Base-by-base conservation (phyloP, 2,797 vertebrate species). In the Poecilia velifera region DNA sequence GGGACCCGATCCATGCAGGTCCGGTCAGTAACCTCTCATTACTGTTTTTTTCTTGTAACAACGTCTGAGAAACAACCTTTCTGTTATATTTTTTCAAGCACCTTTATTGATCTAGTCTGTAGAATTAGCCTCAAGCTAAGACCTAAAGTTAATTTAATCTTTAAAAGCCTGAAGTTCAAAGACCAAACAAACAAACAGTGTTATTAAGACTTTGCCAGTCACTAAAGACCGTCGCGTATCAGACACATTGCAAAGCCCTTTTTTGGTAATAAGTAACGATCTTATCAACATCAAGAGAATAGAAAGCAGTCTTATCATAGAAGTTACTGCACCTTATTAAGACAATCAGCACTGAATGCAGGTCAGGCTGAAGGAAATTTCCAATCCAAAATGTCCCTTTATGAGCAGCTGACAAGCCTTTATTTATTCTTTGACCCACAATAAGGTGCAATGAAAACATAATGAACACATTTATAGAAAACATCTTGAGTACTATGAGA, bases 241-340 rank as follows among this genome's bases (percentile, higher is more conserved):
- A 73, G 77, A 70, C 45, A 76, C 66, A 82, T 83, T 85, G 74
- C 64, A 64, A 39, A 73, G 75, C 62, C 73, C 64, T 68, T 74
- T 71, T 78, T 28, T 92, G 93, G 94, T 90, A 93, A 68, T 93
- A 78, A 94, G 82, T 95, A 94, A 95, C 91, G 77, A 77, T 73
- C 77, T 85, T 92, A 91, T 93, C 89, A 76, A 81, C 89, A 88
- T 91, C 84, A 91, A 89, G 84, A 89, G 82, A 89, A 89, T 88
- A 77, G 51, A 82, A 80, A 81, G 82, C 73, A 72, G 76, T 84
- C 77, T 93, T 90, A 90, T 92, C 88, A 51, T 18, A 53, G 55
- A 75, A 76, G 79, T 86, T 77, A 78, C n/a, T 77, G 76, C 79
- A 77, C 79, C 78, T 78, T 76, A 76, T 79, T 89, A 39, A 87